Evolutionary conservation across 2,888 invertebrate genomes (phyloP).

Genomic region (Uropetala carovei): DNA sequence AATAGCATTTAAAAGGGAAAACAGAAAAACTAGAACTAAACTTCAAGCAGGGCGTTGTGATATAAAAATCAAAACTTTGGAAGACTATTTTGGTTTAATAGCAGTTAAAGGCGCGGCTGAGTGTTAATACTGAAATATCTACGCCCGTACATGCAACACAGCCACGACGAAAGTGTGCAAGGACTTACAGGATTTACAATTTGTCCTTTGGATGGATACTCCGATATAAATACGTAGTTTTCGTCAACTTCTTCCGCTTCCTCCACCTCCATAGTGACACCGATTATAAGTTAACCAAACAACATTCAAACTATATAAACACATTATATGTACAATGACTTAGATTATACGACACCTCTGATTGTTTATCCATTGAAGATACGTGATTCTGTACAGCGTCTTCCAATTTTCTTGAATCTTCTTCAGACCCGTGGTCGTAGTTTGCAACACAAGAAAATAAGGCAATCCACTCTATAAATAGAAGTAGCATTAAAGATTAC

Average conservation of each 20-base stretch:
- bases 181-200: constrained; percentile 62
- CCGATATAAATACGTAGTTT: constrained; percentile 37
- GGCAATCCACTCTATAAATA: constrained; percentile 41
- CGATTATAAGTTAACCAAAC: background rate
- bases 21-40: too few species aligned
- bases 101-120: background rate
- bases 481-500: background rate
- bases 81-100: too few species aligned
- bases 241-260: constrained; percentile 61
- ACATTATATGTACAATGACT: background rate
- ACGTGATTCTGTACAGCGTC: background rate
- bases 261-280: constrained; percentile 45
- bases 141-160: background rate
- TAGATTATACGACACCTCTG: background rate
- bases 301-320: background rate
- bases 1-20: too few species aligned
- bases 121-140: background rate
- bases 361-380: background rate
- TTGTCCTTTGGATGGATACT: constrained; percentile 62
- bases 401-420: background rate
- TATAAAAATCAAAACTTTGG: too few species aligned
- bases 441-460: constrained; percentile 52
- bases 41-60: too few species aligned
- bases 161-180: background rate
- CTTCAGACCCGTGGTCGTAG: constrained; percentile 48